Conservation (phyloP, 2,888 invertebrate species). For the Drosophila leonis region DNA sequence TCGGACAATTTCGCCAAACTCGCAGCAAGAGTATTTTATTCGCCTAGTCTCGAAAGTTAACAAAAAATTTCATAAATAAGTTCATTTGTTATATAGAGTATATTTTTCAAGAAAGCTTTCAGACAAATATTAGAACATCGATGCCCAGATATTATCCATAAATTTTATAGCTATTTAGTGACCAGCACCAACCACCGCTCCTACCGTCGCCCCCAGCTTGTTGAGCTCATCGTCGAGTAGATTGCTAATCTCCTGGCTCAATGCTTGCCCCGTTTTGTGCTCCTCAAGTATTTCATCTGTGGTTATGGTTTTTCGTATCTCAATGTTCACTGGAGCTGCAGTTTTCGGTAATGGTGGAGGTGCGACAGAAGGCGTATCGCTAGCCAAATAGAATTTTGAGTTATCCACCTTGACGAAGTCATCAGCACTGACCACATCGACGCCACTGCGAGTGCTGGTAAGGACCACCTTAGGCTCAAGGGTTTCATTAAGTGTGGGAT, state of each 20-base stretch:
- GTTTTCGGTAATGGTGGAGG: conserved; percentile 72
- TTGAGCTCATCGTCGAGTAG: conserved; percentile 84
- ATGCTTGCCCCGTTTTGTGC: conserved; percentile 77
- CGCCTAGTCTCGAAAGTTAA: neutral
- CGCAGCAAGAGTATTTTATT: conserved; percentile 11
- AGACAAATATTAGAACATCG: neutral
- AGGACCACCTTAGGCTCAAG: conserved; percentile 58
- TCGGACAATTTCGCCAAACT: conserved; percentile 8
- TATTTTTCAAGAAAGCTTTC: conserved; percentile 3
- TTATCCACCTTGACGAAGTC: conserved; percentile 78
- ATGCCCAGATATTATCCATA: neutral
- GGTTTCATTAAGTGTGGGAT: conserved; percentile 54
- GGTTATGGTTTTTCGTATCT: conserved; percentile 82
- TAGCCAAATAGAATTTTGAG: conserved; percentile 83
- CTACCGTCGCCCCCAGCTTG: conserved; percentile 65
- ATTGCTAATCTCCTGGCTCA: conserved; percentile 83
- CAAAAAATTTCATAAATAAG: neutral
- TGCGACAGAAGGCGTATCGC: conserved; percentile 45
- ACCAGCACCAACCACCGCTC: conserved; percentile 34
- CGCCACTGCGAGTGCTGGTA: conserved; percentile 65
- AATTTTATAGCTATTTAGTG: conserved; percentile 20
- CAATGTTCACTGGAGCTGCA: conserved; percentile 83
- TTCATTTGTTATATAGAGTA: neutral
- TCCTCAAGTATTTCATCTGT: conserved; percentile 83
- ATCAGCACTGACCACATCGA: conserved; percentile 75